Percentiles rank a stretch among this genome's conserved stretches.
These are phyloP conservation scores for Laticauda laticaudata DNA, from an alignment of 2,113 vertebrate species.

Conservation along the genomic window DNA sequence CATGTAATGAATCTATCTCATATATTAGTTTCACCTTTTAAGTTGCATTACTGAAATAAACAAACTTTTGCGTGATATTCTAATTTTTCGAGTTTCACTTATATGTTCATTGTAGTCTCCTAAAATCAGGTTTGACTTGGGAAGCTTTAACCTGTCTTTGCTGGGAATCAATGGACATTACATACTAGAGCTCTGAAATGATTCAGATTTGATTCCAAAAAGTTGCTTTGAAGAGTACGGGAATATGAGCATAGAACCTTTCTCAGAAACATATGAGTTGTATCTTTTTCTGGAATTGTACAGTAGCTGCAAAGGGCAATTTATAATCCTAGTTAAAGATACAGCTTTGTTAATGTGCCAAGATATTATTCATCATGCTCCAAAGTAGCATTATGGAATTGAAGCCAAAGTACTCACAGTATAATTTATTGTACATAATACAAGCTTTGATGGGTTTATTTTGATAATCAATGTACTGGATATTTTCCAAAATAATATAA, in stretches of 20 bases:
- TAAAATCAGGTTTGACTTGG: background rate
- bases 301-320: background rate
- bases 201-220: background rate
- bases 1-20: no score
- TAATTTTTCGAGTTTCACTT: no score
- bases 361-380: background rate
- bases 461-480: background rate
- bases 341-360: background rate
- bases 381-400: background rate
- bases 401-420: background rate
- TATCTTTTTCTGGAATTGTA: background rate
- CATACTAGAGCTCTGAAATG: background rate
- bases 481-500: background rate
- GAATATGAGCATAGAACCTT: background rate
- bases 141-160: background rate
- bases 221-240: background rate
- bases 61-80: no score
- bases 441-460: background rate
- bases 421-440: background rate
- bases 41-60: no score
- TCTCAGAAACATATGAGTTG: background rate
- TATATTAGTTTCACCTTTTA: no score
- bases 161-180: background rate
- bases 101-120: background rate
- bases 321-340: background rate